phyloP scores from a whole-genome alignment of 2,888 invertebrate species.

The Tiliacea citrago region DNA sequence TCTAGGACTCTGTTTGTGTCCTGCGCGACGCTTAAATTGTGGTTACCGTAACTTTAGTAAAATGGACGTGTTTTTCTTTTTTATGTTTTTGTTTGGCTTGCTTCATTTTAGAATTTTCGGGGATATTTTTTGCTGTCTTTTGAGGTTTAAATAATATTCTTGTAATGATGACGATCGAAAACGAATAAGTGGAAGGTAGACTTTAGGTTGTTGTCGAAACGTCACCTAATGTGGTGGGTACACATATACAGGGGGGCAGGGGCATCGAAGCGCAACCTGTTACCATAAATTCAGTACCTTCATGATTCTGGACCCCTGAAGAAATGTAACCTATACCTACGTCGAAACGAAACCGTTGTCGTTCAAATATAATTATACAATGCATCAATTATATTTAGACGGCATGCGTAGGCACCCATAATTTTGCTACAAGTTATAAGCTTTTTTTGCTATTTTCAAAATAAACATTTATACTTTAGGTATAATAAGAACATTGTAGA shows the following conservation, averaged over 20 bases:
- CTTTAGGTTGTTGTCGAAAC: not conserved
- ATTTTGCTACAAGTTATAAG: too few species aligned
- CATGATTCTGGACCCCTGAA: too few species aligned
- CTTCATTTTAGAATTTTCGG: conserved; percentile 18
- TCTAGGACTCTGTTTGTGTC: conserved; percentile 37
- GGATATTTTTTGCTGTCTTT: conserved; percentile 1
- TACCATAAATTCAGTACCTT: too few species aligned
- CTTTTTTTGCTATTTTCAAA: too few species aligned
- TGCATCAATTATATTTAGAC: too few species aligned
- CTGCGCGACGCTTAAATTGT: conserved; percentile 53
- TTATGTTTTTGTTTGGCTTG: conserved; percentile 41
- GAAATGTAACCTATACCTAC: not conserved
- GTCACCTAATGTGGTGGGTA: too few species aligned
- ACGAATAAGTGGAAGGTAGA: not conserved
- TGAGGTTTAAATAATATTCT: not conserved
- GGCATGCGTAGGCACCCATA: too few species aligned
- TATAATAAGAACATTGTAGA: too few species aligned
- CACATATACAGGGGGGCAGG: too few species aligned
- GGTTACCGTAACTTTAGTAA: conserved; percentile 46
- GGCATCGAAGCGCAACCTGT: too few species aligned
- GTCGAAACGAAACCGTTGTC: not conserved
- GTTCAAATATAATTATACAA: not conserved
- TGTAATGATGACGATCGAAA: not conserved
- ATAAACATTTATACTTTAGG: too few species aligned
- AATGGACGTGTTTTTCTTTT: conserved; percentile 34